Percentiles rank a stretch among this genome's conserved stretches.
Evolutionary conservation across 1,140 invertebrate species (phyloP).

Genomic region (Heliothis subflexa): DNA sequence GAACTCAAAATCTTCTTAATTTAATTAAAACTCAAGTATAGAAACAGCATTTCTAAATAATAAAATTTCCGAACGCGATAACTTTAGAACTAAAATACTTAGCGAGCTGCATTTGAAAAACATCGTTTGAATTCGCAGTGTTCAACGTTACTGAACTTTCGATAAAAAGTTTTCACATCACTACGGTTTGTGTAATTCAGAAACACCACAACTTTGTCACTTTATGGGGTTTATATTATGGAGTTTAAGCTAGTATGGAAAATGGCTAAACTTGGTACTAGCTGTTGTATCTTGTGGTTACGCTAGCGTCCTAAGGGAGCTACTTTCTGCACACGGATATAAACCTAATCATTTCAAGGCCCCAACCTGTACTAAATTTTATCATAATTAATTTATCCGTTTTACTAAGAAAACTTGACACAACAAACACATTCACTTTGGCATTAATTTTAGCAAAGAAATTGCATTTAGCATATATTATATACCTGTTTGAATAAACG

Average conservation of each 20-base stretch:
- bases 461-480: too few relatives aligned
- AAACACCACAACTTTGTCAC: not conserved
- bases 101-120: conserved; percentile 5
- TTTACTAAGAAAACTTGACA: too few relatives aligned
- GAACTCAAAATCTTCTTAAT: not conserved
- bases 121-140: not conserved
- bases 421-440: too few relatives aligned
- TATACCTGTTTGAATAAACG: too few relatives aligned
- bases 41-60: not conserved
- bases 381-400: too few relatives aligned
- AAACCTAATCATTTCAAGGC: too few relatives aligned
- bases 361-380: too few relatives aligned
- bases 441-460: too few relatives aligned
- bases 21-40: not conserved
- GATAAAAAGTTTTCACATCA: conserved; percentile 17
- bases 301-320: too few relatives aligned
- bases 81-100: conserved; percentile 16
- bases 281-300: not conserved
- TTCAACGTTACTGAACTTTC: conserved; percentile 13
- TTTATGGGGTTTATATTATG: not conserved
- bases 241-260: not conserved
- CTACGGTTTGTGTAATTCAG: conserved; percentile 7
- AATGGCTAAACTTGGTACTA: not conserved
- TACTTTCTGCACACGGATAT: too few relatives aligned
- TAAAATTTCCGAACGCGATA: not conserved